These are phyloP conservation scores for Eubasilissa splendida DNA, from an alignment of 2,888 invertebrate genomes.

Conservation along the genomic window DNA sequence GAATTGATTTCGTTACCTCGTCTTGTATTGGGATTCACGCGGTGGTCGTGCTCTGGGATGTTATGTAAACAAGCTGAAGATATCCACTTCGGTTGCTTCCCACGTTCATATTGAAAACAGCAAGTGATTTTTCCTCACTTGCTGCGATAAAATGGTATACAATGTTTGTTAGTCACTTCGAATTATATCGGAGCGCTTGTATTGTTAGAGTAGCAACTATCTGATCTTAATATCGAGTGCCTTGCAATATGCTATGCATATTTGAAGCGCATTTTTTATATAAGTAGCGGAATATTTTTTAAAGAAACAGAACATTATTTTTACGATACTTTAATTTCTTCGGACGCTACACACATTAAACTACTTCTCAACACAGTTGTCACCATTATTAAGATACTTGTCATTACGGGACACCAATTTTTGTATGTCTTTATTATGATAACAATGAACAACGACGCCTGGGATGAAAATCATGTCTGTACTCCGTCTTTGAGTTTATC, in stretches of 20 bases:
- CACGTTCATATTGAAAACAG: slow-evolving; percentile 56
- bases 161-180: slow-evolving; percentile 15
- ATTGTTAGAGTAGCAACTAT: not conserved
- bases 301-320: no score
- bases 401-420: no score
- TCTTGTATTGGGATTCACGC: not conserved
- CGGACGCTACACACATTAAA: no score
- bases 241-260: not conserved
- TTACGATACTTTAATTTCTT: no score
- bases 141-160: slow-evolving; percentile 46
- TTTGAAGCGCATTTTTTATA: no score
- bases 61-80: slow-evolving; percentile 55
- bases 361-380: no score
- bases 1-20: slow-evolving; percentile 29
- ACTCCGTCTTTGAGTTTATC: no score
- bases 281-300: no score
- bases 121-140: slow-evolving; percentile 52
- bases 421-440: no score
- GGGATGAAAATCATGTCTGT: no score
- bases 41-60: slow-evolving; percentile 52
- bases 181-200: slow-evolving; percentile 12
- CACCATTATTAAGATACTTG: no score
- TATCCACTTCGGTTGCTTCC: slow-evolving; percentile 46
- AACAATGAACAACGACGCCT: no score
- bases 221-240: not conserved